Conservation (phyloP, 2,888 invertebrate genomes). For the Stenotaenia linearis region DNA sequence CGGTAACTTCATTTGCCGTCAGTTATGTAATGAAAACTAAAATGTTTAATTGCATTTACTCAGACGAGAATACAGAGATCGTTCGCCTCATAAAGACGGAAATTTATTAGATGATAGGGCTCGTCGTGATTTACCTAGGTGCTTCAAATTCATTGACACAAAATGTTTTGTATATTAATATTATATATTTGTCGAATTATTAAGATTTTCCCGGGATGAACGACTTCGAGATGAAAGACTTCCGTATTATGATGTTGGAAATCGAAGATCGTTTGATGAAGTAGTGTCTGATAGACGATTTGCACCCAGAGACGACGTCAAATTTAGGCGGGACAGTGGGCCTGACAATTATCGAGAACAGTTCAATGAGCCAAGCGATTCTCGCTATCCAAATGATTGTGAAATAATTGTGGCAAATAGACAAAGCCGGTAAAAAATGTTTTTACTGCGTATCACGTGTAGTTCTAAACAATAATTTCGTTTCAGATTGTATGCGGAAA, state of each 20-base stretch:
- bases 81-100: slow-evolving; percentile 21
- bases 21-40: background rate
- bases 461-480: background rate
- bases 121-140: background rate
- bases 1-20: background rate
- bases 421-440: slow-evolving; percentile 63
- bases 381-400: slow-evolving; percentile 62
- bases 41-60: background rate
- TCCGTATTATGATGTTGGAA: background rate
- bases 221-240: background rate
- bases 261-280: background rate
- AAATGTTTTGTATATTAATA: too few relatives aligned
- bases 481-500: slow-evolving; percentile 75
- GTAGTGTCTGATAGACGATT: background rate
- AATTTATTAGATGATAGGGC: background rate
- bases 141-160: background rate
- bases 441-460: background rate
- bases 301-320: background rate
- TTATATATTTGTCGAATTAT: too few relatives aligned
- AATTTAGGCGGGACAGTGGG: background rate
- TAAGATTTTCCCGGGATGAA: slow-evolving; percentile 13
- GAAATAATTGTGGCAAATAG: slow-evolving; percentile 84
- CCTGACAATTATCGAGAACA: background rate
- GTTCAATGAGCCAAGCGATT: background rate
- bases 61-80: background rate